Conservation (phyloP, 2,113 vertebrate genomes). For the Laticauda laticaudata region DNA sequence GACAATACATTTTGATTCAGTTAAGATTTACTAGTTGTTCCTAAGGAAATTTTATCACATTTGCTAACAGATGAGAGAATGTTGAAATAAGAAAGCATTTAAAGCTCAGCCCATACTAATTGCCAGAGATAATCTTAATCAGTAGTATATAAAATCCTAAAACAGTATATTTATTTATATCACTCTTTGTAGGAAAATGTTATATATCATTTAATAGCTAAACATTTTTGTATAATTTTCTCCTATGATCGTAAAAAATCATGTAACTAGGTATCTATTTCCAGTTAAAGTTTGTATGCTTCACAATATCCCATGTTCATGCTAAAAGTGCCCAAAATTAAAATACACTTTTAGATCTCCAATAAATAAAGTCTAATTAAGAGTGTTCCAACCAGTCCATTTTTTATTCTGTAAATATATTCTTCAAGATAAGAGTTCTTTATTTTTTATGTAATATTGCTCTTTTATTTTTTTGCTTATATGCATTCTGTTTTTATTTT, state of each 20-base stretch:
- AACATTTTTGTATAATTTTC: not conserved
- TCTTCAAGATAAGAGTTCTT: constrained; percentile 41
- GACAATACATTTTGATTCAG: not conserved
- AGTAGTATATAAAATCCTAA: constrained; percentile 2
- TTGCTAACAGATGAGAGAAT: not conserved
- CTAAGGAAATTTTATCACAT: not conserved
- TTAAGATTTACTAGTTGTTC: not conserved
- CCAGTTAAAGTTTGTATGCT: constrained; percentile 13
- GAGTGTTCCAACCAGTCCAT: constrained; percentile 36
- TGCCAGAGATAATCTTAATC: not conserved
- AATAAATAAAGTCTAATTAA: not conserved
- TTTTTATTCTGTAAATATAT: constrained; percentile 35
- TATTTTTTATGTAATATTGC: constrained; percentile 60
- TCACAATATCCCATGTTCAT: constrained; percentile 47
- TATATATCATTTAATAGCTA: not conserved
- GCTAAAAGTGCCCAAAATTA: constrained; percentile 34
- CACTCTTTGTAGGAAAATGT: not conserved
- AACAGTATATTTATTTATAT: not conserved
- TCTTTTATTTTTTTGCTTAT: constrained; percentile 70
- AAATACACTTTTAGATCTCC: constrained; percentile 37
- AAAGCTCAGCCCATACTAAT: constrained; percentile 26
- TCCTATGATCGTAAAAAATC: not conserved
- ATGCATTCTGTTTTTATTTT: constrained; percentile 75
- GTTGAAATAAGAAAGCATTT: constrained; percentile 18
- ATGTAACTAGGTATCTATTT: not conserved